Evolutionary conservation across 1,140 invertebrate genomes (phyloP).

Genomic region (Cydia fagiglandana): DNA sequence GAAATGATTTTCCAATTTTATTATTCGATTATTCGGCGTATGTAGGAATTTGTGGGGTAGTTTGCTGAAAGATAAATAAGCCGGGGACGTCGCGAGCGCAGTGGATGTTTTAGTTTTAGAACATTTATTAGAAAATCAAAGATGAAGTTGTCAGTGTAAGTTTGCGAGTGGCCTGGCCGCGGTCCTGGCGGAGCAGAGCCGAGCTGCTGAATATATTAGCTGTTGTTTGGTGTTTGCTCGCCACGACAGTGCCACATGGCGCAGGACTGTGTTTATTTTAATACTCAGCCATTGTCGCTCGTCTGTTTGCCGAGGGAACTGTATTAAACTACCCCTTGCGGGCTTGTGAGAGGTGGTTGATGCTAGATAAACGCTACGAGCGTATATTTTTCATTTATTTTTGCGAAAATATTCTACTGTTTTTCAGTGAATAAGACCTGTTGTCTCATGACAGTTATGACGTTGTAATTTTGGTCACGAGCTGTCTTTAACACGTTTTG

Average conservation of each 20-base stretch:
- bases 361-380: conserved; percentile 29
- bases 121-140: conserved; percentile 41
- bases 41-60: conserved; percentile 8
- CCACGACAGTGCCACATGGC: conserved; percentile 65
- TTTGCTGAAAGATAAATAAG: conserved; percentile 27
- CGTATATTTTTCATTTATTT: not conserved
- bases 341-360: conserved; percentile 56
- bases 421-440: not conserved
- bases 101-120: conserved; percentile 38
- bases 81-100: not conserved
- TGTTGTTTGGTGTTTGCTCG: conserved; percentile 63
- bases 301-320: conserved; percentile 66
- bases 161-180: conserved; percentile 31
- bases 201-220: conserved; percentile 70
- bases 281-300: conserved; percentile 73
- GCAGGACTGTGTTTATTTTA: conserved; percentile 71
- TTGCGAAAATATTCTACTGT: not conserved
- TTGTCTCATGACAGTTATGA: too few relatives aligned
- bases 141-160: conserved; percentile 40
- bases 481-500: too few relatives aligned
- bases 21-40: conserved; percentile 31
- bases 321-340: conserved; percentile 70
- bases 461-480: too few relatives aligned
- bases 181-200: conserved; percentile 13
- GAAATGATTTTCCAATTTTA: conserved; percentile 36